Conservation (phyloP, 1,140 invertebrate species). For the Drosophila insularis region DNA sequence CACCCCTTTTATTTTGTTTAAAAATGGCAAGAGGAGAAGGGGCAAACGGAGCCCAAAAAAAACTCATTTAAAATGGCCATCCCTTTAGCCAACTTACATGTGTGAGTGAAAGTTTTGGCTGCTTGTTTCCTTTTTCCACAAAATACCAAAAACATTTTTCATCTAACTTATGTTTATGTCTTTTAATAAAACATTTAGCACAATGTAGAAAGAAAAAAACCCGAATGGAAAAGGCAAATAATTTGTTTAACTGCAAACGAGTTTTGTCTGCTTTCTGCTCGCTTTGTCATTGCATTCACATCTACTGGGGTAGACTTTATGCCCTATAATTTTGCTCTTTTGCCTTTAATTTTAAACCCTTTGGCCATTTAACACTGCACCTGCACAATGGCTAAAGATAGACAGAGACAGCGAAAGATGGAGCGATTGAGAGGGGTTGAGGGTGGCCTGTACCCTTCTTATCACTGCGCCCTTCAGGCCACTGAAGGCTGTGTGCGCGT, state of each 20-base stretch:
- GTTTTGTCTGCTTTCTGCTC: conserved; percentile 41
- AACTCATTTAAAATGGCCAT: conserved; percentile 70
- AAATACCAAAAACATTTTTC: conserved; percentile 12
- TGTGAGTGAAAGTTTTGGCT: conserved; percentile 13
- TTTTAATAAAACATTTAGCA: conserved; percentile 76
- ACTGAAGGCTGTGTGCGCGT: conserved; percentile 65
- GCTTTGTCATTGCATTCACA: conserved; percentile 48
- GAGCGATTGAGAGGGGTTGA: conserved; percentile 15
- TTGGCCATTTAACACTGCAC: conserved; percentile 39
- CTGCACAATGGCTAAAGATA: conserved; percentile 17
- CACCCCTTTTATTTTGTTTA: conserved; percentile 18
- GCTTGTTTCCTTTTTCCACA: conserved; percentile 1
- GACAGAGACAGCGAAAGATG: not conserved
- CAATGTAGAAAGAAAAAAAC: not conserved
- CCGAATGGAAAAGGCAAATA: conserved; percentile 44
- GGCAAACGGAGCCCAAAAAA: conserved; percentile 15
- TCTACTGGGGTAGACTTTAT: conserved; percentile 30
- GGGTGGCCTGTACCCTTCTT: not conserved
- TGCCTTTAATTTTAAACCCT: conserved; percentile 38
- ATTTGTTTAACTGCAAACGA: conserved; percentile 64
- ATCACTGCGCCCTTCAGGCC: conserved; percentile 24
- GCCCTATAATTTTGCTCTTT: conserved; percentile 43
- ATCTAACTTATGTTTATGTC: conserved; percentile 45
- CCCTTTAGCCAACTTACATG: not conserved
- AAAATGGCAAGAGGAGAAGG: conserved; percentile 9